Percentiles rank a stretch among this genome's conserved stretches.
phyloP scores from a whole-genome alignment of 1,140 invertebrate species.

The Drosophila teissieri region DNA sequence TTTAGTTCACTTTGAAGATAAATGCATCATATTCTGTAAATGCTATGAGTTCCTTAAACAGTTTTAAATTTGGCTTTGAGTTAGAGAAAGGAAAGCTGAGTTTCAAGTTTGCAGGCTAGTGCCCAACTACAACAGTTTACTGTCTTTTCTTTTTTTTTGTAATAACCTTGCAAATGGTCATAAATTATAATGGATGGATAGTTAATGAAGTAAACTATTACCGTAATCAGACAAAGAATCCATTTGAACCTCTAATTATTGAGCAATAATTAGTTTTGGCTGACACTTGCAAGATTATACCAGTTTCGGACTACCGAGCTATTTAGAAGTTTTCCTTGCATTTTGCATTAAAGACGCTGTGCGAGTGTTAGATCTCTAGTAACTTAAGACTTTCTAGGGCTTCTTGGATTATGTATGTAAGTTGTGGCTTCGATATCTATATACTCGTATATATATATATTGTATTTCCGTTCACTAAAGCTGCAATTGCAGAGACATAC shows the following conservation, averaged over 20 bases:
- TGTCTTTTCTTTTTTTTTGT: constrained; percentile 5
- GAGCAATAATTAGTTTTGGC: constrained; percentile 19
- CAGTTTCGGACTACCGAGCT: constrained; percentile 6
- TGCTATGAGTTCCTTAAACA: constrained; percentile 39
- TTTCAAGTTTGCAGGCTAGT: constrained; percentile 30
- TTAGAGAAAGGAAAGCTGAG: constrained; percentile 32
- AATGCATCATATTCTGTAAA: constrained; percentile 72
- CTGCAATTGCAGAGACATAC: constrained; percentile 58
- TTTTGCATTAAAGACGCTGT: constrained; percentile 36
- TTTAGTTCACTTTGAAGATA: constrained; percentile 49
- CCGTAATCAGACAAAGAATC: constrained; percentile 1
- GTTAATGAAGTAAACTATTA: not conserved
- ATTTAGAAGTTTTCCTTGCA: constrained; percentile 3
- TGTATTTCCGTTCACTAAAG: constrained; percentile 56
- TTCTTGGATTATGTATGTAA: constrained; percentile 56
- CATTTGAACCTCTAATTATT: constrained; percentile 4
- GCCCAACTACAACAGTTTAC: constrained; percentile 37
- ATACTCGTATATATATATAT: constrained; percentile 55
- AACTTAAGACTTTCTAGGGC: constrained; percentile 55
- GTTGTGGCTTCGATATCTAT: constrained; percentile 43
- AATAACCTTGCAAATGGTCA: constrained; percentile 36
- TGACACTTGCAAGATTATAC: constrained; percentile 32
- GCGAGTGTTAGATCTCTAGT: constrained; percentile 42
- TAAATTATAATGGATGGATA: not conserved
- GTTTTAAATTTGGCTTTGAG: constrained; percentile 38